Conservation (phyloP, 2,797 vertebrate genomes). For the Pelobates cultripes region DNA sequence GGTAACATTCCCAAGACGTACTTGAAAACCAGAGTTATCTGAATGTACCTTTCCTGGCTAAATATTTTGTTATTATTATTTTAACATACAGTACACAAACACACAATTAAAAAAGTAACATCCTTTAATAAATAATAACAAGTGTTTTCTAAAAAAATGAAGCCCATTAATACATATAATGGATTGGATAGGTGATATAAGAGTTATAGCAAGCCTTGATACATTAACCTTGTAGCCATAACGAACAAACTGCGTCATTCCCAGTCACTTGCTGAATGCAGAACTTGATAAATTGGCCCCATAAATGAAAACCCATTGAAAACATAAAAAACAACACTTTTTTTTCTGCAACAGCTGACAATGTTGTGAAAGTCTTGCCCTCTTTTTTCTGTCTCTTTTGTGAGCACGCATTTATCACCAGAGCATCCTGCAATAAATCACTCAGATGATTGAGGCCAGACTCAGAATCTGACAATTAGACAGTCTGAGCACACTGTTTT, state of each 20-base stretch:
- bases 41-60: too few species aligned
- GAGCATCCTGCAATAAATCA: slow-evolving; percentile 64
- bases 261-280: slow-evolving; percentile 35
- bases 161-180: too few species aligned
- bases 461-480: slow-evolving; percentile 36
- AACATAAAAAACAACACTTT: slow-evolving; percentile 53
- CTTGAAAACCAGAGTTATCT: too few species aligned
- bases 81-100: too few species aligned
- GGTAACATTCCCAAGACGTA: too few species aligned
- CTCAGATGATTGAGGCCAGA: neutral
- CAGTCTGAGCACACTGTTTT: slow-evolving; percentile 20
- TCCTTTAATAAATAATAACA: too few species aligned
- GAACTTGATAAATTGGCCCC: slow-evolving; percentile 42
- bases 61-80: too few species aligned
- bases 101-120: too few species aligned
- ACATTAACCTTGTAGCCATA: slow-evolving; percentile 16
- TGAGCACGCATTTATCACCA: slow-evolving; percentile 63
- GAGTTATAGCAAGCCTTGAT: slow-evolving; percentile 7
- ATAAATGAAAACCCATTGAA: slow-evolving; percentile 41
- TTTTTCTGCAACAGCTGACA: slow-evolving; percentile 58
- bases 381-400: slow-evolving; percentile 60
- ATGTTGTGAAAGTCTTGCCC: slow-evolving; percentile 47
- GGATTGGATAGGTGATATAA: too few species aligned
- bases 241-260: slow-evolving; percentile 36
- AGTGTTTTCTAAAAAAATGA: too few species aligned